phyloP scores from a whole-genome alignment of 2,888 invertebrate species.

The Tanypteryx hageni region DNA sequence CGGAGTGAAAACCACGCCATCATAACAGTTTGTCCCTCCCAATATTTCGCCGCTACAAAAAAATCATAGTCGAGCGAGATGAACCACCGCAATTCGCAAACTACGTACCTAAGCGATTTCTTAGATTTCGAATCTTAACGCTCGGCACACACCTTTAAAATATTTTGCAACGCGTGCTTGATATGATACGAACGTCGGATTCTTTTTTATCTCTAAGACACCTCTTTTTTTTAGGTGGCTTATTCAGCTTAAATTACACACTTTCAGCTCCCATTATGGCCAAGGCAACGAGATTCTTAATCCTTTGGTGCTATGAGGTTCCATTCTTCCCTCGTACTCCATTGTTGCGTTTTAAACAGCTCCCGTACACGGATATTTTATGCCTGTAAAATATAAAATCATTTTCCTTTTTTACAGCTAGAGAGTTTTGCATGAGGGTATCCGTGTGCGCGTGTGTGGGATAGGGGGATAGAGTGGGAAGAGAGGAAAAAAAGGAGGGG shows the following conservation, averaged over 20 bases:
- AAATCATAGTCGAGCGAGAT: not conserved
- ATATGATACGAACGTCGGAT: not conserved
- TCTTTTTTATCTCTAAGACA: not conserved
- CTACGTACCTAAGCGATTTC: conserved; percentile 2
- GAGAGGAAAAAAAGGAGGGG: too few species aligned
- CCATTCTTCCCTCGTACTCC: not conserved
- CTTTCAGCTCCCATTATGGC: not conserved
- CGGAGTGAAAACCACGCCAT: not conserved
- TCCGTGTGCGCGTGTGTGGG: too few species aligned
- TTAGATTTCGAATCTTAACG: not conserved
- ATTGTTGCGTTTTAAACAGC: not conserved
- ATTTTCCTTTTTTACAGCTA: too few species aligned
- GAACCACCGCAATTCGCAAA: not conserved
- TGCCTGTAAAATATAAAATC: not conserved
- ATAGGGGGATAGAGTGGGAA: too few species aligned
- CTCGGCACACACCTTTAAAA: not conserved
- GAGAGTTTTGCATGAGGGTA: too few species aligned
- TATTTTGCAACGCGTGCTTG: not conserved
- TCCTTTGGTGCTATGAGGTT: not conserved
- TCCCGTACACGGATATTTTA: not conserved
- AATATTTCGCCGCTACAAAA: not conserved
- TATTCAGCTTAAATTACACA: not conserved
- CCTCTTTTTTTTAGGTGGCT: not conserved
- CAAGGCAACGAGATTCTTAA: not conserved
- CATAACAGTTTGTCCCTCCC: conserved; percentile 28